Base-by-base conservation (phyloP, 1,140 invertebrate species). In the Glossosoma conforme region DNA sequence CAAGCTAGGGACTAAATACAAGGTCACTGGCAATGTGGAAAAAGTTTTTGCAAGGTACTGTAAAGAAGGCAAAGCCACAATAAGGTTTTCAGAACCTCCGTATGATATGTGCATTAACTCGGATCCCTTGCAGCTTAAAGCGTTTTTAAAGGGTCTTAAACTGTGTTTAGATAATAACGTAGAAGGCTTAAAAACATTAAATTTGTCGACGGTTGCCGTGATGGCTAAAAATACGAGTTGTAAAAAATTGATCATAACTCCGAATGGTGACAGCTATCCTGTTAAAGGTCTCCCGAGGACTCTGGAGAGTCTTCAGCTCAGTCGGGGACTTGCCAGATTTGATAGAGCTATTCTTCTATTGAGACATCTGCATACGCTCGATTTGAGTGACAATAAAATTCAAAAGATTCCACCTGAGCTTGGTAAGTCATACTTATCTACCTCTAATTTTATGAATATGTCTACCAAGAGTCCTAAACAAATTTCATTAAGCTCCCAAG, bases 361-460 rank as follows among this genome's bases (percentile, higher is more conserved):
- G 2, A 74, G 75, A 20, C 77, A 77, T 62, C 70, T 95, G 15
- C 75, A 71, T 54, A 58, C 81, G 28, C 71, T 94, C 45, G 83
- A 94, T 76, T 69, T 91, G 36, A 86, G 81, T 24, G 75, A 85
- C 50, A 95, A 94, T 75, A 72, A 81, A 46, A 74, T 94, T 25
- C 77, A 76, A 41, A 78, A 70, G 58, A 65, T 94, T 19, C 91
- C 91, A 13, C 67, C 77, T 18, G 85, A 87, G 64, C 59, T 94
- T 45, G 87, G 85, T 48, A 70, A 76, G 28, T 32, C 3, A 5
- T 14, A 15, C 6, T 35, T 40, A 14, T 10, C 8, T 8, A 10
- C 14, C 8, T 14, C 14, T 14, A 36, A 8, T 10, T 36, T 36
- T 5, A 5, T 10, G 8, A 5, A 10, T 5, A 9, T 14, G 33